phyloP scores from a whole-genome alignment of 1,140 invertebrate genomes.

The Zaprionus gabonicus region DNA sequence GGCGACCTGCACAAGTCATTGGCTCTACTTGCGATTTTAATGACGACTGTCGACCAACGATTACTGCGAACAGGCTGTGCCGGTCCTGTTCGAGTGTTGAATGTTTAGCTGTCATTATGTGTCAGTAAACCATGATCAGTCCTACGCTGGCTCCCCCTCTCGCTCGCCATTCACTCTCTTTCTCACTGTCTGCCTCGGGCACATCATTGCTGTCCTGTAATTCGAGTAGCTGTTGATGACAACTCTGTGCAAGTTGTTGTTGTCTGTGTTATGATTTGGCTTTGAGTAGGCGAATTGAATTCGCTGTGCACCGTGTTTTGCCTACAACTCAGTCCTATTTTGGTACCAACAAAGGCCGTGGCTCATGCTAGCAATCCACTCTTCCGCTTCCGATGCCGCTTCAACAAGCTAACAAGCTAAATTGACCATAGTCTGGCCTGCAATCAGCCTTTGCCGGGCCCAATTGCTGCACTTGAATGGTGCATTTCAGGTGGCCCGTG shows the following conservation, averaged over 20 bases:
- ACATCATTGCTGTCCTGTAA: conserved; percentile 53
- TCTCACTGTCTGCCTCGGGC: conserved; percentile 5
- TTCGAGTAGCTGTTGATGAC: conserved; percentile 50
- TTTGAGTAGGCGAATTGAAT: conserved; percentile 19
- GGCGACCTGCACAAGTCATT: conserved; percentile 73
- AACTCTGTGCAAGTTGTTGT: conserved; percentile 49
- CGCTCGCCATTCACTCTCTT: background rate
- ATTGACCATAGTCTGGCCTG: conserved; percentile 25
- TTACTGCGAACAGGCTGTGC: conserved; percentile 29
- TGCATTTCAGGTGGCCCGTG: conserved; percentile 27
- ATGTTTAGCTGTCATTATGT: conserved; percentile 80
- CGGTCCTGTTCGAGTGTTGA: conserved; percentile 54
- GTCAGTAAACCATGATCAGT: conserved; percentile 76
- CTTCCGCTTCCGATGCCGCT: conserved; percentile 69
- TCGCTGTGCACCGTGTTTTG: conserved; percentile 22
- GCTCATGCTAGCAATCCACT: conserved; percentile 61
- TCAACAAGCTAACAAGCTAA: conserved; percentile 41
- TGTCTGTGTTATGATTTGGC: conserved; percentile 18
- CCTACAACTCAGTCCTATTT: conserved; percentile 32
- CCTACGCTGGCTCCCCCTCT: conserved; percentile 11
- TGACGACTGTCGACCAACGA: conserved; percentile 30
- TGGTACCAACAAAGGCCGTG: conserved; percentile 49
- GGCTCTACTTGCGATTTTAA: conserved; percentile 44
- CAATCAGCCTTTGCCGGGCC: conserved; percentile 56
- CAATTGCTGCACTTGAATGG: conserved; percentile 59